Evolutionary conservation across 2,888 invertebrate species (phyloP).

Genomic region (Acleris literana): DNA sequence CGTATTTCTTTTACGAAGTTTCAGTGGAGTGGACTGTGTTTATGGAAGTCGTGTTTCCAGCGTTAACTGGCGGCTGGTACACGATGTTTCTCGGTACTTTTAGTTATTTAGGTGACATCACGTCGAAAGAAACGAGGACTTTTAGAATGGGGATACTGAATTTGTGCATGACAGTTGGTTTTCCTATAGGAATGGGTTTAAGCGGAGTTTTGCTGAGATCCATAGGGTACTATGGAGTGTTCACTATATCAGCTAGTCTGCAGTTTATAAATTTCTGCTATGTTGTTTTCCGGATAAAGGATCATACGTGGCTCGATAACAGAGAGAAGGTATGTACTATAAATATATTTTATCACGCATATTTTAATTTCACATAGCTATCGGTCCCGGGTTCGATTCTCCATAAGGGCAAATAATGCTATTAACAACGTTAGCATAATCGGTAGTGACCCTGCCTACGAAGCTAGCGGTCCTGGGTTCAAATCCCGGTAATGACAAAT

Average conservation of each 20-base stretch:
- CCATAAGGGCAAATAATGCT: no score
- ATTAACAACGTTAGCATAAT: no score
- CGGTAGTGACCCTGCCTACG: no score
- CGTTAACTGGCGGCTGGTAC: conserved; percentile 82
- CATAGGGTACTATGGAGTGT: conserved; percentile 83
- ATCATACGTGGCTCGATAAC: conserved; percentile 71
- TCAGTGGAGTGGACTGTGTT: conserved; percentile 80
- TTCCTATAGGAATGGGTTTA: conserved; percentile 74
- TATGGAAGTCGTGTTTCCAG: conserved; percentile 79
- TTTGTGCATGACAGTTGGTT: conserved; percentile 77
- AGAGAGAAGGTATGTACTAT: conserved; percentile 67
- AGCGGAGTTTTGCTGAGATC: conserved; percentile 68
- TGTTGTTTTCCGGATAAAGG: conserved; percentile 68
- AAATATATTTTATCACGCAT: no score
- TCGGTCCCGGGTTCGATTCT: no score
- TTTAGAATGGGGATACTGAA: conserved; percentile 82
- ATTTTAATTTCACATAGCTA: no score
- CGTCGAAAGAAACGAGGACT: conserved; percentile 82
- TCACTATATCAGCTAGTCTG: conserved; percentile 65
- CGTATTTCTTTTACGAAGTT: conserved; percentile 81
- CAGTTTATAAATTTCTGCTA: conserved; percentile 75
- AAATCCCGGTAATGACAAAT: no score
- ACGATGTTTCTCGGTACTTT: conserved; percentile 83
- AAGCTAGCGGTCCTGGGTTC: no score
- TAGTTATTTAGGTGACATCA: conserved; percentile 85